Evolutionary conservation across 2,113 vertebrate genomes (phyloP).

Genomic region (Microcebus murinus): DNA sequence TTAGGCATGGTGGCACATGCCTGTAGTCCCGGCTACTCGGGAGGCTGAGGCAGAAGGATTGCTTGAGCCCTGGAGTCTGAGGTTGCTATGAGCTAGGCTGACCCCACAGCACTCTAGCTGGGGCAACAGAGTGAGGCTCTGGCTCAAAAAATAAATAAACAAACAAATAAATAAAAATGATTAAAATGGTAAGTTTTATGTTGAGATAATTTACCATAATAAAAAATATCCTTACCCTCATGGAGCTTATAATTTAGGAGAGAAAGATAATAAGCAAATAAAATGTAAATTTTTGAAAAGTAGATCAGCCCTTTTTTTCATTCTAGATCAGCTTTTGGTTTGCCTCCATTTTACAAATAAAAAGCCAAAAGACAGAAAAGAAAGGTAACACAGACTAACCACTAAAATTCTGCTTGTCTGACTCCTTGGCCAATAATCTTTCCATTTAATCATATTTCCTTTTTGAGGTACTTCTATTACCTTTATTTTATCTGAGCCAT

Average conservation of each 20-base stretch:
- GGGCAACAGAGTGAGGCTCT: no score
- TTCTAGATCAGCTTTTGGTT: background rate
- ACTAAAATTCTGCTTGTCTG: background rate
- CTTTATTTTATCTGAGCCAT: background rate
- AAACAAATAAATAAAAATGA: background rate
- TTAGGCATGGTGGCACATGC: no score
- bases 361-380: background rate
- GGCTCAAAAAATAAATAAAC: no score
- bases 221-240: background rate
- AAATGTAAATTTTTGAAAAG: background rate
- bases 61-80: no score
- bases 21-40: no score
- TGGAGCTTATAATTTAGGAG: background rate
- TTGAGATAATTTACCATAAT: background rate
- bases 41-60: no score
- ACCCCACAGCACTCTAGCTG: no score
- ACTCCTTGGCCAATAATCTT: background rate
- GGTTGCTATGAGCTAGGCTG: no score
- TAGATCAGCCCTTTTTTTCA: background rate
- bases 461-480: background rate
- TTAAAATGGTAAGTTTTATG: background rate
- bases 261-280: background rate
- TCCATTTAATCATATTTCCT: background rate
- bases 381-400: background rate
- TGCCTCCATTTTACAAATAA: background rate